These are phyloP conservation scores for Micrastur ruficollis DNA, from an alignment of 2,797 vertebrate genomes.

Conservation along the genomic window DNA sequence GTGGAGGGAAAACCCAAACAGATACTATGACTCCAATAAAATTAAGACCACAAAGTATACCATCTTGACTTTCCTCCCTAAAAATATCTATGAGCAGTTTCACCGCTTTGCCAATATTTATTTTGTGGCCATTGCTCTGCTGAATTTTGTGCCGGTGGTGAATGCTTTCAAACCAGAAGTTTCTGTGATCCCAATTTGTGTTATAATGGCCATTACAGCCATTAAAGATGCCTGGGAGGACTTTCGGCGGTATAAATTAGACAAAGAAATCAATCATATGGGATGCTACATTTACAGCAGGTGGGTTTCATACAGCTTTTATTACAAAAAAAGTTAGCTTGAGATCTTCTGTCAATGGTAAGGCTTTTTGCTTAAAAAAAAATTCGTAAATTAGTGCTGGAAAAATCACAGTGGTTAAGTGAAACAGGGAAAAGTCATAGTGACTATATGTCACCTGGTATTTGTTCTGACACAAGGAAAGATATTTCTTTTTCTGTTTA, in stretches of 20 bases:
- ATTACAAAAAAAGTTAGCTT: neutral
- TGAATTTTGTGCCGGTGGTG: slow-evolving; percentile 89
- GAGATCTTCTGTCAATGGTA: neutral
- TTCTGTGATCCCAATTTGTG: slow-evolving; percentile 84
- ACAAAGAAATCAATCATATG: slow-evolving; percentile 86
- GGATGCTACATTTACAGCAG: slow-evolving; percentile 86
- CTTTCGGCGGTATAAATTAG: slow-evolving; percentile 84
- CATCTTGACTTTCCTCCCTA: slow-evolving; percentile 84
- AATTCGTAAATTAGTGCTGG: neutral
- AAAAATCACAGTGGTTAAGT: neutral
- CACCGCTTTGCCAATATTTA: slow-evolving; percentile 91
- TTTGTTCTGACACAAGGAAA: neutral
- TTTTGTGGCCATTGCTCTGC: slow-evolving; percentile 83
- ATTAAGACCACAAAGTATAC: slow-evolving; percentile 93
- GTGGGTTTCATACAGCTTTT: slow-evolving; percentile 67
- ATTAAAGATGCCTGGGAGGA: slow-evolving; percentile 93
- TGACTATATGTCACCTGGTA: neutral
- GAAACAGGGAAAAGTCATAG: neutral
- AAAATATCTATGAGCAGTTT: slow-evolving; percentile 90
- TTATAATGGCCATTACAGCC: slow-evolving; percentile 86
- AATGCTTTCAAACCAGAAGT: slow-evolving; percentile 90
- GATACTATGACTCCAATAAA: slow-evolving; percentile 78
- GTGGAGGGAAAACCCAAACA: slow-evolving; percentile 84
- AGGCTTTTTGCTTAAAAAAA: neutral
- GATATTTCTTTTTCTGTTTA: neutral